These are phyloP conservation scores for Acropora tenuis DNA, from an alignment of 64 coral and sea anemone species.

Conservation along the genomic window DNA sequence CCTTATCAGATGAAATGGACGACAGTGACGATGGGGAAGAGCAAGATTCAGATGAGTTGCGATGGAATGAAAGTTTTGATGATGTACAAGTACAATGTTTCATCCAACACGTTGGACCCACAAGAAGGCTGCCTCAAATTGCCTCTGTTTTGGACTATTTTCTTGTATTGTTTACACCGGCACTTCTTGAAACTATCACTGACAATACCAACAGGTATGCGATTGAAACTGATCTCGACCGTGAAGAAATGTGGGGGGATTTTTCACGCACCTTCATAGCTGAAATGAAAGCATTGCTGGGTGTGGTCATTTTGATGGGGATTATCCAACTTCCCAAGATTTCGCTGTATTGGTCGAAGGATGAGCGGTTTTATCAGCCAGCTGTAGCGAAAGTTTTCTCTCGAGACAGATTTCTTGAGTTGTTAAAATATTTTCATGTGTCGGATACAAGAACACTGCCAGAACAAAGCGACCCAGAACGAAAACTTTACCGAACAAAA, in stretches of 20 bases:
- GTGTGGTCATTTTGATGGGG: constrained; percentile 62
- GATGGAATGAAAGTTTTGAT: constrained; percentile 23
- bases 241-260: constrained; percentile 34
- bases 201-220: no score
- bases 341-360: constrained; percentile 39
- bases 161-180: no score
- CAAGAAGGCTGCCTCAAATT: no score
- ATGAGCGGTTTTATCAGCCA: constrained; percentile 12
- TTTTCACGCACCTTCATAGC: constrained; percentile 11
- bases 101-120: constrained; percentile 48
- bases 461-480: constrained; percentile 9
- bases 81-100: constrained; percentile 58
- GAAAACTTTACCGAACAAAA: constrained; percentile 27
- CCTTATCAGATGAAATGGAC: no score
- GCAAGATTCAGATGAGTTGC: not conserved
- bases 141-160: no score
- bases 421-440: constrained; percentile 23
- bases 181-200: no score
- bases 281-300: constrained; percentile 65
- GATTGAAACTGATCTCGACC: constrained; percentile 30
- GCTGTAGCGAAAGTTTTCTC: constrained; percentile 44
- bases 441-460: constrained; percentile 29
- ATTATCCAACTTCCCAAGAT: constrained; percentile 30
- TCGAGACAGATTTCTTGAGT: constrained; percentile 20
- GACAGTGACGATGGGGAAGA: no score